phyloP scores from a whole-genome alignment of 2,113 vertebrate species.

The Saimiri boliviensis region DNA sequence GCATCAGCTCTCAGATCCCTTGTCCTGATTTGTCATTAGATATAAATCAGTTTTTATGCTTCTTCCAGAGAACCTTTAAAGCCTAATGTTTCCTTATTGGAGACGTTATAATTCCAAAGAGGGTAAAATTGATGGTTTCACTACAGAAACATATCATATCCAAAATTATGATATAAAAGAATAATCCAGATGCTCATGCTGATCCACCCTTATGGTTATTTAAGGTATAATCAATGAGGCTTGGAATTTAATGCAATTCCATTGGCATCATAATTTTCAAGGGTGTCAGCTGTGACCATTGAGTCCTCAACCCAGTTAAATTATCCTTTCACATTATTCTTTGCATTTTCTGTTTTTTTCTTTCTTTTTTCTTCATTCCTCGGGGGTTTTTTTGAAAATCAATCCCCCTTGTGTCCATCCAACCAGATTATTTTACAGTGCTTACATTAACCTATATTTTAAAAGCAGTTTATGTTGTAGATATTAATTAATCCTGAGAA shows the following conservation, averaged over 20 bases:
- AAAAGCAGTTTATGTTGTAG: background rate
- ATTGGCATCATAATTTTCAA: slow-evolving; percentile 41
- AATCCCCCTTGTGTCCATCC: background rate
- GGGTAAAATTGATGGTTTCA: slow-evolving; percentile 50
- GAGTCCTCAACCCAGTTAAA: background rate
- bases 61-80: slow-evolving; percentile 57
- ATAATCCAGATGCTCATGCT: slow-evolving; percentile 13
- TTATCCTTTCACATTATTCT: slow-evolving; percentile 24
- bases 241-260: slow-evolving; percentile 62
- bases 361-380: background rate
- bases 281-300: background rate
- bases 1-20: slow-evolving; percentile 18
- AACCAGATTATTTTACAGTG: background rate
- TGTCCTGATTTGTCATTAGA: background rate
- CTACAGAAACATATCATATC: slow-evolving; percentile 32
- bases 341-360: slow-evolving; percentile 10
- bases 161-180: slow-evolving; percentile 55
- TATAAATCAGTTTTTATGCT: slow-evolving; percentile 50
- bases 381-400: background rate
- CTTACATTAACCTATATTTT: background rate
- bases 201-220: slow-evolving; percentile 41
- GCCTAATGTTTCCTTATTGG: slow-evolving; percentile 45
- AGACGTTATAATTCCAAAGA: slow-evolving; percentile 63
- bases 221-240: slow-evolving; percentile 56
- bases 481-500: slow-evolving; percentile 19